Base-by-base conservation (phyloP, 2,888 invertebrate species). In the Dryocosmus kuriphilus region DNA sequence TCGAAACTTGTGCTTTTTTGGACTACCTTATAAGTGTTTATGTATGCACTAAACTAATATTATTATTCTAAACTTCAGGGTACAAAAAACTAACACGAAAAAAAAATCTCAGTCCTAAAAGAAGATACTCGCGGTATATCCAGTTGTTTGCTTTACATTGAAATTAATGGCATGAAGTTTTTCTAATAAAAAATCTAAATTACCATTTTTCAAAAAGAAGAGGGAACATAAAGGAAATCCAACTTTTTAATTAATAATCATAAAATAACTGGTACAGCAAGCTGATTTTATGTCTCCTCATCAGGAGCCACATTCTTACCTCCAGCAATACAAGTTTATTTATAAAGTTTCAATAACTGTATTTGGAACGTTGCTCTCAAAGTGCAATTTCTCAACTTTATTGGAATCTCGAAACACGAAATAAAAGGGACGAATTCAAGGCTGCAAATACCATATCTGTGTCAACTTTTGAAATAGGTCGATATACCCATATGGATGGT, bases 391-490 rank as follows among this genome's bases (percentile, higher is more conserved):
- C 9, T 6, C 35, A 35, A 38, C 38, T 38, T 38, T 16, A 46
- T 9, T 51, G 51, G n/a, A 51, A 22, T 51, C n/a, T 22, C 19
- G 9, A 51, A n/a, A n/a, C 0, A n/a, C 51, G 9, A 51, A n/a
- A n/a, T 22, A 51, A 7, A n/a, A 51, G n/a, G 19, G 7, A n/a
- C n/a, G n/a, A 51, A n/a, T 51, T 51, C n/a, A 51, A 51, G n/a
- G n/a, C 8, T n/a, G 63, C 2, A 46, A 46, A 46, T 51, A 46
- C 41, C 67, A 67, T 67, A n/a, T 32, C 27, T 11, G 71, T 71
- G 71, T 51, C 71, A 71, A 51, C 30, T 71, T 51, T 71, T 46
- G 30, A 51, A 71, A 51, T 30, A 30, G 41, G 67, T 41, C 51
- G n/a, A 51, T 51, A 51, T 38, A 14, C 65, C 63, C 63, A 32